phyloP scores from a whole-genome alignment of 2,888 invertebrate species.

The Labia minor region DNA sequence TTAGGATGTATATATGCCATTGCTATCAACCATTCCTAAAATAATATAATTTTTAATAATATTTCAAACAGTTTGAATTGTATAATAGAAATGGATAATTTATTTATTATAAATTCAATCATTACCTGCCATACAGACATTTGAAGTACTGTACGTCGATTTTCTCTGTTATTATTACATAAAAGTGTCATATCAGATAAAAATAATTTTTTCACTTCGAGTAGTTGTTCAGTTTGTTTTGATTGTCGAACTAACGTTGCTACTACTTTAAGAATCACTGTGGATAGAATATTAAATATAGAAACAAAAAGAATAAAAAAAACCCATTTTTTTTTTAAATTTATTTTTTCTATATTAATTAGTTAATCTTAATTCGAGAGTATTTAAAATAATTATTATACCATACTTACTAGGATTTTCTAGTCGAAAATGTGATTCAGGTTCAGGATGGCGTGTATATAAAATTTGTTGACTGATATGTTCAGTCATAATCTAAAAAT shows the following conservation, averaged over 20 bases:
- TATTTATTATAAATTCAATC: too few relatives aligned
- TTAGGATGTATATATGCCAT: slow-evolving; percentile 97
- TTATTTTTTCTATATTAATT: slow-evolving; percentile 19
- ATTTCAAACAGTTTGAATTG: background rate
- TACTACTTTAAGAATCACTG: slow-evolving; percentile 97
- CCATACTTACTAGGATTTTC: slow-evolving; percentile 95
- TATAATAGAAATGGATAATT: too few relatives aligned
- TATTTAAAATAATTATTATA: too few relatives aligned
- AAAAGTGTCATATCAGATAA: slow-evolving; percentile 96
- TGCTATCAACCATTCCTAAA: slow-evolving; percentile 91
- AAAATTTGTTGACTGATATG: slow-evolving; percentile 91
- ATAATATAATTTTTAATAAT: slow-evolving; percentile 18
- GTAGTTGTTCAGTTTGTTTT: slow-evolving; percentile 78
- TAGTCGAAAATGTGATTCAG: slow-evolving; percentile 84
- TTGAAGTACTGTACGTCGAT: slow-evolving; percentile 90
- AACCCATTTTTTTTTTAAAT: too few relatives aligned
- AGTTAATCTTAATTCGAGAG: slow-evolving; percentile 15
- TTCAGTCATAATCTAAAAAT: slow-evolving; percentile 75
- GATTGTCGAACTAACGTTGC: slow-evolving; percentile 94
- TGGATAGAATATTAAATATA: slow-evolving; percentile 31
- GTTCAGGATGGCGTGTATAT: slow-evolving; percentile 88
- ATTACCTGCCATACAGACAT: slow-evolving; percentile 95
- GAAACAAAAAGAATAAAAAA: slow-evolving; percentile 17
- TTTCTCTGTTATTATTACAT: slow-evolving; percentile 94
- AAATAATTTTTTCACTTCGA: slow-evolving; percentile 92